phyloP scores from a whole-genome alignment of 1,140 invertebrate species.

The Lepidurus packardi region DNA sequence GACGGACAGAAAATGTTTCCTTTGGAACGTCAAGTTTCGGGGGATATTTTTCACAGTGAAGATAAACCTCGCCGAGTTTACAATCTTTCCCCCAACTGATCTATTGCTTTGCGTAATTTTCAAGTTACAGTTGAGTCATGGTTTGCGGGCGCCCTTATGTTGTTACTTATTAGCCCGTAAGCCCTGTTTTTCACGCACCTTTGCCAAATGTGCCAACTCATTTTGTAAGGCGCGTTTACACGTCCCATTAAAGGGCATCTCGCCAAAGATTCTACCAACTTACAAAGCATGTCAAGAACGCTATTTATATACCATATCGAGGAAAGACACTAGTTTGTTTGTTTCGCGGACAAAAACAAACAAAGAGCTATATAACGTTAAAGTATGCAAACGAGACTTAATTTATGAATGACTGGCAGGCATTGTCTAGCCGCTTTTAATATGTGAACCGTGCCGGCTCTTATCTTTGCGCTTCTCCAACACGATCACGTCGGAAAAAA shows the following conservation, averaged over 20 bases:
- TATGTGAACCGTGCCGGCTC: background rate
- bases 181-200: constrained; percentile 10
- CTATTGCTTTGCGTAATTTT: too few relatives aligned
- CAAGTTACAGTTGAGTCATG: background rate
- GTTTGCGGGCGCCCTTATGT: background rate
- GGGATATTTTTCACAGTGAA: too few relatives aligned
- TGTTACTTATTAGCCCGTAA: background rate
- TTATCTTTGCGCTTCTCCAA: background rate
- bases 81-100: too few relatives aligned
- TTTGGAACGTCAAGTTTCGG: too few relatives aligned
- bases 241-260: constrained; percentile 4
- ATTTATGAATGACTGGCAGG: background rate
- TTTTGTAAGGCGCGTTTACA: background rate
- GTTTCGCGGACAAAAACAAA: too few relatives aligned
- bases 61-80: too few relatives aligned
- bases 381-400: background rate
- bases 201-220: background rate
- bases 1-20: too few relatives aligned
- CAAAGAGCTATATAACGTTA: background rate
- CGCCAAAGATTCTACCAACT: background rate
- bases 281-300: too few relatives aligned
- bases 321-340: too few relatives aligned
- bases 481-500: background rate
- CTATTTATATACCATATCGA: too few relatives aligned
- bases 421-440: background rate